Evolutionary conservation across 2,797 vertebrate species (phyloP).

Genomic region (Lepus oiostolus): DNA sequence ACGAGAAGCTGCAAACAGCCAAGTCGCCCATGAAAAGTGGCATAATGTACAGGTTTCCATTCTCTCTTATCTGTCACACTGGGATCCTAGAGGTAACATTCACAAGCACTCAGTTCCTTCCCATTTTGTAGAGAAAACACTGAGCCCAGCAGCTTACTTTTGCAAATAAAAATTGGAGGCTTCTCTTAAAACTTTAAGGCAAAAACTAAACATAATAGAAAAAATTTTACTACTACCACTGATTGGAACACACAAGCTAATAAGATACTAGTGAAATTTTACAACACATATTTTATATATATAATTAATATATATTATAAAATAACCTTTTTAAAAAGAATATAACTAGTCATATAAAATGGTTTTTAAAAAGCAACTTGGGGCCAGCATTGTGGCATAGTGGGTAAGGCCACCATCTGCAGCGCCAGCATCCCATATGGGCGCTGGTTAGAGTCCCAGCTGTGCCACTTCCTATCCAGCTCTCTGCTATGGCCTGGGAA

Average conservation of each 20-base stretch:
- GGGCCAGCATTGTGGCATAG: too few relatives aligned
- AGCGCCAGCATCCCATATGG: too few relatives aligned
- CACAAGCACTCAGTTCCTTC: constrained; percentile 63
- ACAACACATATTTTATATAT: background rate
- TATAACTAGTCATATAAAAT: background rate
- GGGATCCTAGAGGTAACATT: constrained; percentile 86
- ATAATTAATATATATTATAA: background rate
- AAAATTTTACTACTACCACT: constrained; percentile 14
- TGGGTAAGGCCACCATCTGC: too few relatives aligned
- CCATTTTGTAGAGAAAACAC: constrained; percentile 41
- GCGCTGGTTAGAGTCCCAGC: too few relatives aligned
- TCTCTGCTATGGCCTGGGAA: too few relatives aligned
- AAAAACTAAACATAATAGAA: constrained; percentile 51
- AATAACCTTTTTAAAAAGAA: constrained; percentile 41
- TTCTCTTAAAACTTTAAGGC: constrained; percentile 49
- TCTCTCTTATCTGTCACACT: constrained; percentile 87
- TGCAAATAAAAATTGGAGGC: constrained; percentile 41
- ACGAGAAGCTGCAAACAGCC: constrained; percentile 91
- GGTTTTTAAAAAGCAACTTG: background rate
- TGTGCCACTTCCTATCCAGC: too few relatives aligned
- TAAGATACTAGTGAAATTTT: constrained; percentile 57
- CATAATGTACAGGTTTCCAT: constrained; percentile 91
- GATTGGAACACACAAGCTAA: constrained; percentile 55
- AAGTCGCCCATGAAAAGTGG: constrained; percentile 91
- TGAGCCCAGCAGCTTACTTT: constrained; percentile 56